Base-by-base conservation (phyloP, 2,888 invertebrate genomes). In the Tortricodes alternella region DNA sequence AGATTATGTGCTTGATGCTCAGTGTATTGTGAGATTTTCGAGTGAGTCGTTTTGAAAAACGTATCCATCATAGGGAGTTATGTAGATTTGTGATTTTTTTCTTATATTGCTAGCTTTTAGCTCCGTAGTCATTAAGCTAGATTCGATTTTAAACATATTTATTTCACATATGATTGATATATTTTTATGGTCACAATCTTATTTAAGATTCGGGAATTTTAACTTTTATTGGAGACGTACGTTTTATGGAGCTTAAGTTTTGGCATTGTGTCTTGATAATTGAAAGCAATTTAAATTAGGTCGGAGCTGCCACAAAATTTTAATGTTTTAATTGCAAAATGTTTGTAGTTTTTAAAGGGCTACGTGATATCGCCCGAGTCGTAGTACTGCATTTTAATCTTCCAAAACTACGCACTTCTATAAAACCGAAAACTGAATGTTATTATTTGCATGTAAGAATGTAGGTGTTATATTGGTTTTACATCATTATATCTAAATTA, bases 81-180 rank as follows among this genome's bases (percentile, higher is more conserved):
- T 78, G 74, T 79, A 74, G 71, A 80, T 74, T 80, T 87, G 88
- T 89, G 89, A 88, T 89, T 87, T 82, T 65, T 67, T 77, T 82
- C 74, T 83, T 85, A 83, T 78, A 84, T 83, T 83, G 82, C 84
- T 86, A 87, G 83, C 78, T 76, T 73, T 81, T 83, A 84, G 80
- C 83, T 83, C 76, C 68, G 75, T 89, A 89, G 88, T 87, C 80
- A 70, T 79, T 87, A 87, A 86, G 89, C 87, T 87, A 89, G 87
- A 81, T 78, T 82, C 72, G 75, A 82, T 79, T 81, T 70, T 74
- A 72, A 67, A 64, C 65, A 64, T 84, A 84, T 87, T 87, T 83
- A 84, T 87, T 87, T 78, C 70, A 69, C 74, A 62, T 65, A 69
- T 66, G 68, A 70, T 71, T 71, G 46, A 37, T 41, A 62, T 35